Percentiles rank a stretch among this genome's conserved stretches.
phyloP scores from a whole-genome alignment of 2,888 invertebrate genomes.

The Seira ritae region DNA sequence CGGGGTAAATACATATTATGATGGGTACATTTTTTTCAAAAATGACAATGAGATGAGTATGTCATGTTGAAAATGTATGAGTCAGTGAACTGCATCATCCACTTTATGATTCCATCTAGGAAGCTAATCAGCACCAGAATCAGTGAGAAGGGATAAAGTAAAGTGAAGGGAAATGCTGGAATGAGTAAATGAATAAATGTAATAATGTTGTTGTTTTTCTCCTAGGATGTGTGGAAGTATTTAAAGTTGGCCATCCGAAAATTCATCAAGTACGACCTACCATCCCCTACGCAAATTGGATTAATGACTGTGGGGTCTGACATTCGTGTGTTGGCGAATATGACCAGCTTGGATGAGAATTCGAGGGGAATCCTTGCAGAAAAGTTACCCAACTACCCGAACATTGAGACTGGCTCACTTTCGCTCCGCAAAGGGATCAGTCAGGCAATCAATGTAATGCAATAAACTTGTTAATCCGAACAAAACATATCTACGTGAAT shows the following conservation, averaged over 20 bases:
- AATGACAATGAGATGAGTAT: too few species aligned
- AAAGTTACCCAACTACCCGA: conserved; percentile 73
- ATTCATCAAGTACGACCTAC: conserved; percentile 79
- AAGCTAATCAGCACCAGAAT: conserved; percentile 18
- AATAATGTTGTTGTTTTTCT: conserved; percentile 28
- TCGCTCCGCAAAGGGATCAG: conserved; percentile 72
- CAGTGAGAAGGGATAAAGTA: conserved; percentile 20
- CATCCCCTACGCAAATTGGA: conserved; percentile 75
- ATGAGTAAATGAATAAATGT: not conserved
- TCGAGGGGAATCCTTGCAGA: conserved; percentile 69
- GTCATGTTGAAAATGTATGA: conserved; percentile 12
- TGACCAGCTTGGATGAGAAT: conserved; percentile 68
- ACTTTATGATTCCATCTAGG: conserved; percentile 12
- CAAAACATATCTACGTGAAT: not conserved
- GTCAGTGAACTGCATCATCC: conserved; percentile 28
- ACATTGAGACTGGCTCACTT: conserved; percentile 69
- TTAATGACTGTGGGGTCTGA: conserved; percentile 74
- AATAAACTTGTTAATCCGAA: conserved; percentile 69
- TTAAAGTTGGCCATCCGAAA: conserved; percentile 80
- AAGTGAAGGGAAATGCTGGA: not conserved
- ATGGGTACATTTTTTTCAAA: too few species aligned
- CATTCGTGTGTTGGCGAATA: conserved; percentile 71
- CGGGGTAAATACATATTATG: too few species aligned
- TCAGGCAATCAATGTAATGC: conserved; percentile 73
- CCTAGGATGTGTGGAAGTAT: conserved; percentile 80